Conservation (phyloP, 2,797 vertebrate species). For the Lophotriccus pileatus region DNA sequence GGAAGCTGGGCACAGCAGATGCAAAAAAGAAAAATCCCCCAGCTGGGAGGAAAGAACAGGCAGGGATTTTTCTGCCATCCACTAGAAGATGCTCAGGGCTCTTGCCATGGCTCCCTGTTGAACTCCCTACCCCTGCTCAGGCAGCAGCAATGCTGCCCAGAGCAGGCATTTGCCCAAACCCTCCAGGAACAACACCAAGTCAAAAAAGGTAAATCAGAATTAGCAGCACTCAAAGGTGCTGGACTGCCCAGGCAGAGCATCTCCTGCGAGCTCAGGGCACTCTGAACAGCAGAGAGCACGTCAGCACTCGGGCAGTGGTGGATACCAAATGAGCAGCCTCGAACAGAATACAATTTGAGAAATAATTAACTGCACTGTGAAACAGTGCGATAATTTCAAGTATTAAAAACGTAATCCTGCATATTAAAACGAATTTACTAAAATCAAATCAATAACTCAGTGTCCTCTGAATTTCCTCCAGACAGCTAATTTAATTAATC, state of each 20-base stretch:
- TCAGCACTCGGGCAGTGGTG: neutral
- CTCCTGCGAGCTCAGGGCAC: fast-evolving
- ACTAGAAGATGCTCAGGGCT: neutral
- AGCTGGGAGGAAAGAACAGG: neutral
- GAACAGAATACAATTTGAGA: neutral
- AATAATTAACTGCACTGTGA: neutral
- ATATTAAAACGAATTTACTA: constrained; percentile 69
- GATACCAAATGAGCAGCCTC: neutral
- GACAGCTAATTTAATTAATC: constrained; percentile 76
- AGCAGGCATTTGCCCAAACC: neutral
- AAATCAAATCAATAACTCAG: constrained; percentile 74
- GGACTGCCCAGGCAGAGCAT: fast-evolving
- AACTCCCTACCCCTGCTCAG: neutral
- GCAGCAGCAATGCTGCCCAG: neutral
- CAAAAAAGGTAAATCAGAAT: neutral
- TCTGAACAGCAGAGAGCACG: neutral
- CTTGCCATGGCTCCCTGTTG: fast-evolving
- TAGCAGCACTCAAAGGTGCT: neutral
- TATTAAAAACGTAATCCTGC: constrained; percentile 66
- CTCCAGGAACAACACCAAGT: neutral
- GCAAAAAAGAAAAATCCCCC: neutral
- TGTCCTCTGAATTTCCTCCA: constrained; percentile 70
- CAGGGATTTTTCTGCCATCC: neutral
- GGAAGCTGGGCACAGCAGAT: neutral
- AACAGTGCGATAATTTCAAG: constrained; percentile 15